Base-by-base conservation (phyloP, 1,140 invertebrate genomes). In the Trachelipus rathkii region DNA sequence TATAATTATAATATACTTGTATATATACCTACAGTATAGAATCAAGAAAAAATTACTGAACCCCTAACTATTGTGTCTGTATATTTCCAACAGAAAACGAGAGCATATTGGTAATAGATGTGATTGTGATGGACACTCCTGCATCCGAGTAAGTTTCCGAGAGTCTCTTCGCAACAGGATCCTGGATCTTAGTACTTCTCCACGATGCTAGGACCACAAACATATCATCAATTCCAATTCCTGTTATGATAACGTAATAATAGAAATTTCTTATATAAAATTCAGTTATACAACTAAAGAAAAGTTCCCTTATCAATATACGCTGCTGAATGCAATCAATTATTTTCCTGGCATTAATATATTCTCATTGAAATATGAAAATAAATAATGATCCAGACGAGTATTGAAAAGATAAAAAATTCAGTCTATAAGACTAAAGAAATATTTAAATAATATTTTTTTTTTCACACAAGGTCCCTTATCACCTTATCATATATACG, bases 111-210 rank as follows among this genome's bases (percentile, higher is more conserved):
- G 96, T 99, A 15, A 98, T 87, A 0, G 96, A 97, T 0, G 96
- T 98, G 78, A 99, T 97, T 24, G 96, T 98, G 75, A 99, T 97
- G 0, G 95, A 97, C 13, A 98, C 95, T 0, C 95, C 96, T n/a
- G 96, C 95, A 84, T 96, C 93, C 69, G 93, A 93, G 82, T 97
- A 88, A 85, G 93, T 94, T 68, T 90, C 87, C 0, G 91, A 94
- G 90, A 98, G 93, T 45, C 95, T 86, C 83, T 95, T 91, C 0
- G 92, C 90, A 0, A 98, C 92, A 11, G 90, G 87, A 79, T 92
- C 88, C 81, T 91, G 90, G 15, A 91, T 89, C 0, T 91, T 90
- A 0, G 94, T 95, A 44, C 94, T 87, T 74, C 94, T 87, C 93
- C 95, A 97, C 0, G 95, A 93, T 0, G 95, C 95, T 78, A 98